Percentiles rank a stretch among this genome's conserved stretches.
Evolutionary conservation across 2,888 invertebrate genomes (phyloP).

Genomic region (Glyphotaelius pellucidus): DNA sequence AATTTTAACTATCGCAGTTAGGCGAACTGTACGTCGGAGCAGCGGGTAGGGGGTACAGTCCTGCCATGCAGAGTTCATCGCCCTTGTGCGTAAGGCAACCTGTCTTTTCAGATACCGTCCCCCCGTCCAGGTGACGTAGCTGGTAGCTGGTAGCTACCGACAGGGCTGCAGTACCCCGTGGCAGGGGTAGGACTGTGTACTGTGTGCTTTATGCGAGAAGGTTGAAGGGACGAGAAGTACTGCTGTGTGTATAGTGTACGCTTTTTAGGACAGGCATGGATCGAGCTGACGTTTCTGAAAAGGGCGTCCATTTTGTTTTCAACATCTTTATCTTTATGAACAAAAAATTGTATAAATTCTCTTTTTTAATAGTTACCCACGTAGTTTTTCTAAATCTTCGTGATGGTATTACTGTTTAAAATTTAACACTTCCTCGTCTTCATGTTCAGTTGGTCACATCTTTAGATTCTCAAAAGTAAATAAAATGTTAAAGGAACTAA

Average conservation of each 20-base stretch:
- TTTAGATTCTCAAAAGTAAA: too few species aligned
- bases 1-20: background rate
- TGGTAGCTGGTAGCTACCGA: background rate
- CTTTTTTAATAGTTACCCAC: too few species aligned
- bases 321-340: too few species aligned
- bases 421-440: too few species aligned
- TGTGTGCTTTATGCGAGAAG: background rate
- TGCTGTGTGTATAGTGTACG: background rate
- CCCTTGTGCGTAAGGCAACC: constrained; percentile 31
- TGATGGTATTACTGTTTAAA: too few species aligned
- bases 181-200: background rate
- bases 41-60: background rate
- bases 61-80: constrained; percentile 9
- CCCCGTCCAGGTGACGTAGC: constrained; percentile 7
- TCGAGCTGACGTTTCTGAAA: background rate
- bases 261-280: background rate
- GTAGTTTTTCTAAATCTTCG: too few species aligned
- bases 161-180: background rate
- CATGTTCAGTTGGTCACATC: too few species aligned
- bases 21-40: background rate
- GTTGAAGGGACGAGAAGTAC: background rate
- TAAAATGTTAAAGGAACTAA: too few species aligned
- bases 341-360: too few species aligned
- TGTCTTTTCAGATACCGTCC: background rate
- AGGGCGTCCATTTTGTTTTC: background rate